phyloP scores from a whole-genome alignment of 2,113 vertebrate species.

The Podarcis raffonei region DNA sequence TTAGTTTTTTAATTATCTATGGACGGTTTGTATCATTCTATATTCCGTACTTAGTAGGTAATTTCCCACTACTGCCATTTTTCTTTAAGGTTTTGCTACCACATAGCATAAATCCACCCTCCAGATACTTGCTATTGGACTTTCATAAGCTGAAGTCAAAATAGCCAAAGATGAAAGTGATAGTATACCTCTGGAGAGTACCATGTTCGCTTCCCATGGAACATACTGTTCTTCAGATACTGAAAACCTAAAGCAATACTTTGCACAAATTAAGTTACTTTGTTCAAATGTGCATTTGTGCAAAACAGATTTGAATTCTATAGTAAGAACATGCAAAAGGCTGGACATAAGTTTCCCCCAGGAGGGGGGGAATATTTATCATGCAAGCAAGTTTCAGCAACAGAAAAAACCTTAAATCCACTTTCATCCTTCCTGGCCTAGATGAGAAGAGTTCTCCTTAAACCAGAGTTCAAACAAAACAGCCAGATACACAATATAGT shows the following conservation, averaged over 20 bases:
- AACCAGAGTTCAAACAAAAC: not conserved
- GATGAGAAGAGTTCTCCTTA: not conserved
- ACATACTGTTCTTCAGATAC: too few species aligned
- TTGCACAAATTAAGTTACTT: not conserved
- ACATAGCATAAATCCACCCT: not conserved
- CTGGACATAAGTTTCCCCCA: not conserved
- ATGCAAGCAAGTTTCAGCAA: not conserved
- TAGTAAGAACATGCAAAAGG: not conserved
- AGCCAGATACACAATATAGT: conserved; percentile 35
- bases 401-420: too few species aligned
- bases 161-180: too few species aligned
- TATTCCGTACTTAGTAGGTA: not conserved
- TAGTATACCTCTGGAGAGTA: too few species aligned
- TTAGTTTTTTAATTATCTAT: not conserved
- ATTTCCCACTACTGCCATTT: not conserved
- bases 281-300: not conserved
- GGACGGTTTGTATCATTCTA: not conserved
- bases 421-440: not conserved
- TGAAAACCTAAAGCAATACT: not conserved
- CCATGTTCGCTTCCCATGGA: too few species aligned
- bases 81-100: not conserved
- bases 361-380: too few species aligned
- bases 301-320: not conserved
- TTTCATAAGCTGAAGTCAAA: too few species aligned
- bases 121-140: too few species aligned